phyloP scores from a whole-genome alignment of 2,888 invertebrate genomes.

The Aphodius granarius region DNA sequence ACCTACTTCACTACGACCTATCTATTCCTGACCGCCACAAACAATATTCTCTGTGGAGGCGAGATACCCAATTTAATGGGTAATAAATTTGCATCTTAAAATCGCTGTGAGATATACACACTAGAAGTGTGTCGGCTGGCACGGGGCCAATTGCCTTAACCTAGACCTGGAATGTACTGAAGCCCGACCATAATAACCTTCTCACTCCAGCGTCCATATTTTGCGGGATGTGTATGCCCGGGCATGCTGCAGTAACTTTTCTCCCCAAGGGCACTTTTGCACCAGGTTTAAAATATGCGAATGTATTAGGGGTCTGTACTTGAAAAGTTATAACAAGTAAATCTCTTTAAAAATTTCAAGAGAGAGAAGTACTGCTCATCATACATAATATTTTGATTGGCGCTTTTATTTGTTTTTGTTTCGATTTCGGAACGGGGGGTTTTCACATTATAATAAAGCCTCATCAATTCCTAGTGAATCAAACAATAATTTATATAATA shows the following conservation, averaged over 20 bases:
- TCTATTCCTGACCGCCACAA: background rate
- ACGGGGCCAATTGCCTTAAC: background rate
- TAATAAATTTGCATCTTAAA: background rate
- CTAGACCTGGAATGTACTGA: background rate
- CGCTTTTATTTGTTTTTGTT: too few relatives aligned
- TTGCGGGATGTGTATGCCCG: background rate
- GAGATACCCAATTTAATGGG: background rate
- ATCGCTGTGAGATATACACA: background rate
- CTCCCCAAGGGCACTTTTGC: background rate
- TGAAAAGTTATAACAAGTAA: too few relatives aligned
- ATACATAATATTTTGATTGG: too few relatives aligned
- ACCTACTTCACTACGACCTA: background rate
- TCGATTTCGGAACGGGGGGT: too few relatives aligned
- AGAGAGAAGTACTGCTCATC: too few relatives aligned
- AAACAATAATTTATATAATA: too few relatives aligned
- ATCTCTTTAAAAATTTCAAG: too few relatives aligned
- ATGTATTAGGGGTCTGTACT: background rate
- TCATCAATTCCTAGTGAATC: too few relatives aligned
- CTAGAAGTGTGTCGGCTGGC: background rate
- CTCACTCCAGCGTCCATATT: background rate
- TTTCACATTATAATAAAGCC: too few relatives aligned
- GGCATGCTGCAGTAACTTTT: background rate
- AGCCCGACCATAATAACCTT: background rate
- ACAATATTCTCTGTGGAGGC: background rate
- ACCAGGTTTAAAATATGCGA: background rate